Evolutionary conservation across 1,140 invertebrate species (phyloP), one percentile per base, ranked within the genome.

Genomic region (Cherax destructor): DNA sequence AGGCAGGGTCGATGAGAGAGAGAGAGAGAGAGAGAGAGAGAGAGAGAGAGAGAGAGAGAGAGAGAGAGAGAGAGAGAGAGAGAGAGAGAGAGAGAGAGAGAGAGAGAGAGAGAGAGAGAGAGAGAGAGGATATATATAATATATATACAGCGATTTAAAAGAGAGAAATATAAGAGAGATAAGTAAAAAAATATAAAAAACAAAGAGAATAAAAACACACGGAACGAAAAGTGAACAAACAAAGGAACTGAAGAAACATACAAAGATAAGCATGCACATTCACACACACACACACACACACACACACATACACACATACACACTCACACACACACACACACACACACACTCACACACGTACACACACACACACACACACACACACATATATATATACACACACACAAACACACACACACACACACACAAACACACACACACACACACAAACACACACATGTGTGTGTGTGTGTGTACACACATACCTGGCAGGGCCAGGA

Each of bases 21-120:
- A 77, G 69, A 74, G 74, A 86, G 84, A 86, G 84, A 74, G 74
- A 88, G 86, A 88, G 86, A 88, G 86, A 88, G 86, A 88, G 77
- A 88, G 52, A 79, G 76, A 88, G 86, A 79, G 77, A 88, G 52
- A 88, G 86, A 56, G 49, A 88, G 86, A 79, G 86, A 88, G 77
- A 88, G 30, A 41, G 30, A 41, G 30, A 41, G 30, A 41, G 56
- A 80, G 50, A 79, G 76, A 86, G 65, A 86, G 86, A 88, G 77
- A 88, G 56, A 52, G 77, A 80, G 41, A 88, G 47, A 88, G 77
- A 88, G 52, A 88, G 76, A 80, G 77, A 88, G 86, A 87, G 86
- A 88, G 21, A 79, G 30, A 41, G 30, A 41, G 30, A 41, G 30
- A 41, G 2, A 41, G 30, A 41, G 30, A 0, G 2, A 41, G 30